phyloP scores from a whole-genome alignment of 2,797 vertebrate genomes.

The Crypturellus tataupa region DNA sequence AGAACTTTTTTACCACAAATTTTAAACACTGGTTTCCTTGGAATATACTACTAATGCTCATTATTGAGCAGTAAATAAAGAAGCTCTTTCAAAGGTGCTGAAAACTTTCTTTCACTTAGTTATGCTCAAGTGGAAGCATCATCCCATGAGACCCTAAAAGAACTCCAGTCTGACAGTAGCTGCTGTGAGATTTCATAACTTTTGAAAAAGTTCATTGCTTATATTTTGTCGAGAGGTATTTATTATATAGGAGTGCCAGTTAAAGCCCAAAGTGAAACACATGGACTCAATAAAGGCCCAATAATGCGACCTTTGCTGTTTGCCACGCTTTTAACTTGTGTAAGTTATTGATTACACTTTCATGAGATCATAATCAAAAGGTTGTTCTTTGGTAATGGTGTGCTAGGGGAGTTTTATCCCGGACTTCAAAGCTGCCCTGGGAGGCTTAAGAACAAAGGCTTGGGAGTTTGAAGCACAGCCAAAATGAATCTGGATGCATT shows the following conservation, averaged over 20 bases:
- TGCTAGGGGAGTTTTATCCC: slow-evolving; percentile 83
- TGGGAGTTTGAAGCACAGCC: slow-evolving; percentile 80
- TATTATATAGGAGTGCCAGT: slow-evolving; percentile 57
- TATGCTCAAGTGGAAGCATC: background rate
- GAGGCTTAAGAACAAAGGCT: slow-evolving; percentile 86
- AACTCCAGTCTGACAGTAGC: slow-evolving; percentile 65
- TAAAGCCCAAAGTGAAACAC: slow-evolving; percentile 69
- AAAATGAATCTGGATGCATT: slow-evolving; percentile 79
- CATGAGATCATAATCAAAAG: slow-evolving; percentile 88
- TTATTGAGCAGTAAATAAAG: background rate
- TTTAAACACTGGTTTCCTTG: background rate
- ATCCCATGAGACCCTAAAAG: background rate
- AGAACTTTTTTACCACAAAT: background rate
- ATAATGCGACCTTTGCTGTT: slow-evolving; percentile 79
- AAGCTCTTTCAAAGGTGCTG: background rate
- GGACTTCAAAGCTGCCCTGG: slow-evolving; percentile 87
- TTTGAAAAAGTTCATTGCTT: slow-evolving; percentile 59
- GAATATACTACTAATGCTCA: background rate
- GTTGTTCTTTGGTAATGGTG: slow-evolving; percentile 84
- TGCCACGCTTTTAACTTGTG: slow-evolving; percentile 80
- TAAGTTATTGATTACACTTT: slow-evolving; percentile 84
- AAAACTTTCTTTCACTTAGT: background rate
- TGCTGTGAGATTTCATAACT: slow-evolving; percentile 70
- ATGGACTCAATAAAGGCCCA: slow-evolving; percentile 81
- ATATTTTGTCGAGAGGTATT: slow-evolving; percentile 54